Evolutionary conservation across 2,797 vertebrate species (phyloP).

Genomic region (Aldrovandia affinis): DNA sequence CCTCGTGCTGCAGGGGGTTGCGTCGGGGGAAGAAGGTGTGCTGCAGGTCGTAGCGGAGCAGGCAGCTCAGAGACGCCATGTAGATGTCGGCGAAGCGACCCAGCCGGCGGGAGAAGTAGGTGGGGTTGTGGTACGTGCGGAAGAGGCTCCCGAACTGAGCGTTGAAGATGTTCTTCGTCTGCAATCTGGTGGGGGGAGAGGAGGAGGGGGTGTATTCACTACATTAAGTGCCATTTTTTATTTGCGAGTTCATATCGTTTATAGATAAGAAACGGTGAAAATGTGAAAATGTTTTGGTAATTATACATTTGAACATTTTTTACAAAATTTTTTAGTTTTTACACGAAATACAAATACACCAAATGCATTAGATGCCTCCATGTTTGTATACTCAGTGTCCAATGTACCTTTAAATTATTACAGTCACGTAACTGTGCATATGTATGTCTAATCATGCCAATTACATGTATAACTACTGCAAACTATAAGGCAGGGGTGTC

Average conservation of each 20-base stretch:
- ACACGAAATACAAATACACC: neutral
- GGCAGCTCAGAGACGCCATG: slow-evolving; percentile 96
- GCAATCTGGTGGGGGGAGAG: slow-evolving; percentile 71
- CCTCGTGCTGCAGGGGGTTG: slow-evolving; percentile 94
- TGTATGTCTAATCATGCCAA: neutral
- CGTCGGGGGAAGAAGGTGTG: slow-evolving; percentile 95
- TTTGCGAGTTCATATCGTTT: too few relatives aligned
- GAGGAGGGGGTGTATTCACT: neutral
- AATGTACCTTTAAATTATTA: neutral
- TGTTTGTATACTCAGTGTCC: neutral
- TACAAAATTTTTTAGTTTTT: neutral
- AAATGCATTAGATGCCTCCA: neutral
- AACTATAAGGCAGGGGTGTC: too few relatives aligned
- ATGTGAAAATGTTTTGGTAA: neutral
- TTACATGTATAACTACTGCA: neutral
- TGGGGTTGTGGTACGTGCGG: slow-evolving; percentile 96
- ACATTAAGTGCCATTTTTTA: too few relatives aligned
- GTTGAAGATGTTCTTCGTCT: slow-evolving; percentile 93
- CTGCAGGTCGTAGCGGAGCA: slow-evolving; percentile 89
- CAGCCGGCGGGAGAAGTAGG: slow-evolving; percentile 94
- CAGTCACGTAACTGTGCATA: neutral
- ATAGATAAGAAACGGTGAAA: too few relatives aligned
- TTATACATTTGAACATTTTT: neutral
- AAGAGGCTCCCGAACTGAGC: slow-evolving; percentile 94
- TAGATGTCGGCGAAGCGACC: slow-evolving; percentile 97